Conservation (phyloP, 2,888 invertebrate genomes). For the Scelioninae gen. 2 region DNA sequence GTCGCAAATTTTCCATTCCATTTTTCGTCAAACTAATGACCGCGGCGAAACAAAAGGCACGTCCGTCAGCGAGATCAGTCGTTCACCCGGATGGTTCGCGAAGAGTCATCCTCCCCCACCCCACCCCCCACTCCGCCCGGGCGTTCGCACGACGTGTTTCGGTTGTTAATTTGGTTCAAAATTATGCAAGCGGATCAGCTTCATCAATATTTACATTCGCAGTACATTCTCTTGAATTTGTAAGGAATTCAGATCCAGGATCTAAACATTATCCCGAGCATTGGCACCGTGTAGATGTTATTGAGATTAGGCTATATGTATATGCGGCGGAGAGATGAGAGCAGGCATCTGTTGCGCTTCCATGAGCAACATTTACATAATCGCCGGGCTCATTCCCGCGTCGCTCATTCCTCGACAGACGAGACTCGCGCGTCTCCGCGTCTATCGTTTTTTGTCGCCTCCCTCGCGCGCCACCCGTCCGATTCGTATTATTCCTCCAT, state of each 20-base stretch:
- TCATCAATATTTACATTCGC: constrained; percentile 53
- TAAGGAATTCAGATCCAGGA: constrained; percentile 67
- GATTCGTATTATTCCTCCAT: constrained; percentile 51
- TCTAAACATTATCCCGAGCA: constrained; percentile 68
- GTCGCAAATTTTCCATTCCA: constrained; percentile 14
- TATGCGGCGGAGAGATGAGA: constrained; percentile 60
- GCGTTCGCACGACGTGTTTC: too few species aligned
- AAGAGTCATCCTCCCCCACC: too few species aligned
- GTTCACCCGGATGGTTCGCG: too few species aligned
- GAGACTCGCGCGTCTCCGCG: constrained; percentile 52
- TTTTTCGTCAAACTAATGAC: too few species aligned
- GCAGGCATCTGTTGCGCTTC: constrained; percentile 74
- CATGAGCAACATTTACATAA: constrained; percentile 74
- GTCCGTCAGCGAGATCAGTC: too few species aligned
- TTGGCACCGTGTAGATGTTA: constrained; percentile 65
- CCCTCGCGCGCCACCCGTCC: constrained; percentile 37
- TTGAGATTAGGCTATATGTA: constrained; percentile 68
- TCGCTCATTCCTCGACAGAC: constrained; percentile 54
- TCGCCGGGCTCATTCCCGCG: constrained; percentile 65
- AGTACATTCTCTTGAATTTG: constrained; percentile 64
- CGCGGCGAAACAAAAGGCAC: too few species aligned
- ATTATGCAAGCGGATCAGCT: constrained; percentile 41
- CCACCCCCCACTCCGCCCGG: too few species aligned
- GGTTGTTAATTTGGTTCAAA: too few species aligned
- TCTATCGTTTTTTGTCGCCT: constrained; percentile 54